These are phyloP conservation scores for Andrena fulva DNA, from an alignment of 2,888 invertebrate genomes.

Conservation along the genomic window DNA sequence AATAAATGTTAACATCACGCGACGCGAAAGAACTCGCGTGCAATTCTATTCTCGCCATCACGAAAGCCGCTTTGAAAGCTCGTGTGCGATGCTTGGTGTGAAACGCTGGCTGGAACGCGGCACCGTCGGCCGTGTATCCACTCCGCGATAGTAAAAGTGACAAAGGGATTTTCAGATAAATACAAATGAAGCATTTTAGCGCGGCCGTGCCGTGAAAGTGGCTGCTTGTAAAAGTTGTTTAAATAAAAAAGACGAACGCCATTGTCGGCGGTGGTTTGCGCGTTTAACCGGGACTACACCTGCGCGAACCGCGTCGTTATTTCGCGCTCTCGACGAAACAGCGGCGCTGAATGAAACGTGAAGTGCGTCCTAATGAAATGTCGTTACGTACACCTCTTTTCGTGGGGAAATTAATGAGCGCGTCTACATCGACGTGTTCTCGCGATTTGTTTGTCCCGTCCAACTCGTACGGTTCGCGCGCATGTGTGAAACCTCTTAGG, in stretches of 20 bases:
- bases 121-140: conserved; percentile 41
- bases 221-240: conserved; percentile 42
- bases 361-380: conserved; percentile 51
- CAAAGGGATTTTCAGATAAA: conserved; percentile 60
- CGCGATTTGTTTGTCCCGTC: background rate
- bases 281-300: background rate
- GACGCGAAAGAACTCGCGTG: conserved; percentile 46
- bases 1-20: conserved; percentile 17
- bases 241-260: conserved; percentile 33
- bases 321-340: background rate
- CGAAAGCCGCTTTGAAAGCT: conserved; percentile 56
- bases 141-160: conserved; percentile 50
- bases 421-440: conserved; percentile 11
- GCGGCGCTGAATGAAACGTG: conserved; percentile 35
- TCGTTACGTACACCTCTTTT: conserved; percentile 24
- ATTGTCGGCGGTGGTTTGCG: conserved; percentile 3
- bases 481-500: conserved; percentile 2
- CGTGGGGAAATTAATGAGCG: conserved; percentile 35
- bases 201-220: conserved; percentile 18
- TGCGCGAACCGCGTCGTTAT: conserved; percentile 32
- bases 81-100: conserved; percentile 49
- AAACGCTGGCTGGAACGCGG: conserved; percentile 62
- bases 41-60: conserved; percentile 56
- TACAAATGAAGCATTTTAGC: conserved; percentile 56
- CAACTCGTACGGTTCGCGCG: background rate